phyloP scores from a whole-genome alignment of 2,888 invertebrate genomes.

The Lasioglossum oenotherae region DNA sequence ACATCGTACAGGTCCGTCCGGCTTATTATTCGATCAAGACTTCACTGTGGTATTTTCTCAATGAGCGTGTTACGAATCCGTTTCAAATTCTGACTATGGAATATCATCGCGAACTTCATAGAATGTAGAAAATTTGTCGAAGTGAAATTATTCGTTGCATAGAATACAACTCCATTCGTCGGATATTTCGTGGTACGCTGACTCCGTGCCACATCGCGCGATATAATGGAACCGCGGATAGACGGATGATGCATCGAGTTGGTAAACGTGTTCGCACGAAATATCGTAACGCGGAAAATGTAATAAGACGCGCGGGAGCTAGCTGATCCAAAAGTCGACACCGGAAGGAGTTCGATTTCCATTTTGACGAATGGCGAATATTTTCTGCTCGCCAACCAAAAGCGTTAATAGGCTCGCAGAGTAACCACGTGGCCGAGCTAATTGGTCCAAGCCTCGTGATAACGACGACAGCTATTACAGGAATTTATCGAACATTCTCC shows the following conservation, averaged over 20 bases:
- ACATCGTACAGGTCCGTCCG: too few species aligned
- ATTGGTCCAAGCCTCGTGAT: background rate
- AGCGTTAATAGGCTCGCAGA: background rate
- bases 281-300: background rate
- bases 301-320: background rate
- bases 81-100: background rate
- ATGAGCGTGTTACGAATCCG: too few species aligned
- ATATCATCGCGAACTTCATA: background rate
- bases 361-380: background rate
- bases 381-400: background rate
- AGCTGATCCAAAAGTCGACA: background rate
- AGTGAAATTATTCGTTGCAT: background rate
- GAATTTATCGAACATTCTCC: conserved; percentile 11
- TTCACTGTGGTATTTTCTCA: too few species aligned
- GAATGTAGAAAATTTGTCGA: background rate
- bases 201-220: background rate
- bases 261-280: background rate
- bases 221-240: background rate
- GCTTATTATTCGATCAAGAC: too few species aligned
- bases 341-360: conserved; percentile 8
- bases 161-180: background rate
- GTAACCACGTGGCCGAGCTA: background rate
- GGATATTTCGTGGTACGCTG: background rate
- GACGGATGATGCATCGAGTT: background rate
- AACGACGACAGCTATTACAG: background rate